Base-by-base conservation (phyloP, 2,888 invertebrate species). In the Ormyrus pomaceus region DNA sequence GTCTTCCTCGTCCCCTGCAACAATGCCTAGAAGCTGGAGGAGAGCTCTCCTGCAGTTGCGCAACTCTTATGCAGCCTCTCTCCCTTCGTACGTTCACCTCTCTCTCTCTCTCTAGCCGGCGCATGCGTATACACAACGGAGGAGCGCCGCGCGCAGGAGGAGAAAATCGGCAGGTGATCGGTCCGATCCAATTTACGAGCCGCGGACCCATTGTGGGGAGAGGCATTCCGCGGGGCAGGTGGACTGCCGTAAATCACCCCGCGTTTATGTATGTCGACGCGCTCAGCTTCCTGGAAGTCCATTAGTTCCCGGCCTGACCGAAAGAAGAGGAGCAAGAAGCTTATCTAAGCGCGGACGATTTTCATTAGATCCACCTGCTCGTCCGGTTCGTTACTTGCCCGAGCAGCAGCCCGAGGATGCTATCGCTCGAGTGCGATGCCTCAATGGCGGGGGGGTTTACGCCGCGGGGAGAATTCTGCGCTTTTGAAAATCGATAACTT, bases 201-300 rank as follows among this genome's bases (percentile, higher is more conserved):
- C 56, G 19, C 51, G 50, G 76, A 19, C 50, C 76, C 76, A 77
- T 69, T 77, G 76, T 77, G 64, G 19, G 19, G 19, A 19, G 48
- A 58, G 53, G 76, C 66, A 77, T 77, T 77, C 80, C 80, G 62
- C 74, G 55, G 55, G 64, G 73, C 80, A 77, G 80, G 80, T 80
- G 76, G 72, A 80, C 77, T 77, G 19, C 70, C 80, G 80, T 80
- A 80, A 80, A 80, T 80, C 71, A 71, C 48, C n/a, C n/a, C 62
- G 10, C 9, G 46, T 55, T 50, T 51, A 50, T 53, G 45, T 34
- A 19, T 65, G 45, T 71, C 19, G 46, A 64, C 64, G 53, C 11
- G n/a, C 55, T 74, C 81, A 34, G 34, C 34, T 81, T 81, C 81
- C 81, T 76, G 81, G 81, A 81, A 81, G 76, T 72, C 79, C 74